Evolutionary conservation across 2,888 invertebrate species (phyloP).

Genomic region (Cantharis nigra): DNA sequence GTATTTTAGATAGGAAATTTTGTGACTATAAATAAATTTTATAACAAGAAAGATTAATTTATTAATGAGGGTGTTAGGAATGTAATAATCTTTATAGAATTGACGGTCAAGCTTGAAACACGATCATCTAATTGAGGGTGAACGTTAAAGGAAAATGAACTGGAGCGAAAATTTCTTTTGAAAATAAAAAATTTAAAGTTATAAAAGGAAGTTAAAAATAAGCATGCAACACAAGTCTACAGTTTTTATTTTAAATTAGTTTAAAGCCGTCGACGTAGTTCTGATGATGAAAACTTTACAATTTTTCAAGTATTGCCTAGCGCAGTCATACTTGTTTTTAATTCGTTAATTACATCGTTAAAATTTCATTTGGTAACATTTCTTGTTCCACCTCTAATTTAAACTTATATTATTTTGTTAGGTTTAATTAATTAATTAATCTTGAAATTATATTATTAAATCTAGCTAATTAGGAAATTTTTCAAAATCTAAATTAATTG

Average conservation of each 20-base stretch:
- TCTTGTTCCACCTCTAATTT: too few relatives aligned
- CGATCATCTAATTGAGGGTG: neutral
- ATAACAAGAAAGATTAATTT: neutral
- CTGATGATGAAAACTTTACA: too few relatives aligned
- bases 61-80: neutral
- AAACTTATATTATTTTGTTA: too few relatives aligned
- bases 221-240: neutral
- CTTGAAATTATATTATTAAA: too few relatives aligned
- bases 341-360: too few relatives aligned
- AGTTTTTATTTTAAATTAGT: neutral
- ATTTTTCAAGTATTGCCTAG: neutral
- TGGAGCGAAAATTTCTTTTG: neutral
- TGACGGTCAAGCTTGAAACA: neutral
- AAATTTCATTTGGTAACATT: too few relatives aligned
- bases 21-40: neutral
- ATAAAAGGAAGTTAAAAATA: neutral
- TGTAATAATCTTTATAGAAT: neutral
- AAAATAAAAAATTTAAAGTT: neutral
- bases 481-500: neutral
- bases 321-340: neutral
- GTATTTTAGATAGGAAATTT: too few relatives aligned
- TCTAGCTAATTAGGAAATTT: neutral
- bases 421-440: too few relatives aligned
- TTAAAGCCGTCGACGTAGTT: neutral
- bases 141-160: neutral